Conservation (phyloP, 2,888 invertebrate genomes). For the Uloborus plumipes region DNA sequence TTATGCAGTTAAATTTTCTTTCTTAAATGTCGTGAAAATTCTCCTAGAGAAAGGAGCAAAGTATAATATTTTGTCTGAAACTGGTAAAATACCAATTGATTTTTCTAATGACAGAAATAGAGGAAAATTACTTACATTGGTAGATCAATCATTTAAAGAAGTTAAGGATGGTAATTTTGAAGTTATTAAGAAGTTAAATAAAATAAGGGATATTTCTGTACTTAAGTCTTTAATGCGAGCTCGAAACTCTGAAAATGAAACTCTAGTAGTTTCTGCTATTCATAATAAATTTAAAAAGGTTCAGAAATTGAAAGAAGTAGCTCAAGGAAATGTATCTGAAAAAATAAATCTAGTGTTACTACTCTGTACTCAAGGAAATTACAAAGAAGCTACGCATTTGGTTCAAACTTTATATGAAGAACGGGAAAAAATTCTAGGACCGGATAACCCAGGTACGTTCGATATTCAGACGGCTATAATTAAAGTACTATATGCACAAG, state of each 20-base stretch:
- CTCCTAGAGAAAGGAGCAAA: slow-evolving; percentile 20
- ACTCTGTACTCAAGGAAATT: not conserved
- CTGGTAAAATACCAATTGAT: slow-evolving; percentile 15
- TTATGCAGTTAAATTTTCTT: slow-evolving; percentile 25
- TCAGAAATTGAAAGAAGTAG: slow-evolving; percentile 13
- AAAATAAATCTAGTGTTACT: not conserved
- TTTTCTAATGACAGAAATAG: not conserved
- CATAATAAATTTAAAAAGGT: slow-evolving; percentile 2
- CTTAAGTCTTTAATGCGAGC: slow-evolving; percentile 8
- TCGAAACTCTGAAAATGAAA: slow-evolving; percentile 3
- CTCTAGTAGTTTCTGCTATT: slow-evolving; percentile 15
- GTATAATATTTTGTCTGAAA: slow-evolving; percentile 3
- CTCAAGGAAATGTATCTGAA: not conserved
- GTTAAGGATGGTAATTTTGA: slow-evolving; percentile 9
- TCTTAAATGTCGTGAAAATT: not conserved
- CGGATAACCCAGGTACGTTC: slow-evolving; percentile 7
- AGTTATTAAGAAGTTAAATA: slow-evolving; percentile 8
- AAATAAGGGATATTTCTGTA: not conserved
- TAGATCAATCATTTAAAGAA: slow-evolving; percentile 27
- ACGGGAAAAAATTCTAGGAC: slow-evolving; percentile 10
- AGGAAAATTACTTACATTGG: slow-evolving; percentile 1
- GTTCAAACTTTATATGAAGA: not conserved
- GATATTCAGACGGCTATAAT: not conserved
- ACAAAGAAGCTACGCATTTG: not conserved
- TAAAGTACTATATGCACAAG: not conserved